Base-by-base conservation (phyloP, 2,888 invertebrate genomes). In the Tinea semifulvella region DNA sequence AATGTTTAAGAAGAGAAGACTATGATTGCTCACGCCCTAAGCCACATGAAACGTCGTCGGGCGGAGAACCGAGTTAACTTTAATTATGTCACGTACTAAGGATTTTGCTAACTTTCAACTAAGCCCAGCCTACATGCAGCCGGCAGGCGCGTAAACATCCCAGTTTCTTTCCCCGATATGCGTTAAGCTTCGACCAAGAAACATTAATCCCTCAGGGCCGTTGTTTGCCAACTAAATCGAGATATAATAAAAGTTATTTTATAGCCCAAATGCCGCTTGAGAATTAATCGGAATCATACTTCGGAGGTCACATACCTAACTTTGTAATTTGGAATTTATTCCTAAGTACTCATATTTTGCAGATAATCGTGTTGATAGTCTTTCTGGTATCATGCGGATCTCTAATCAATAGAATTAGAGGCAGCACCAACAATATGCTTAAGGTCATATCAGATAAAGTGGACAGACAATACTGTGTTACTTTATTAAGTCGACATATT, bases 71-170 rank as follows among this genome's bases (percentile, higher is more conserved):
- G 45, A 40, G 40, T 46, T 46, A 48, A 46, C 48, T 46, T 46
- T 69, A 68, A 70, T 68, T 68, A 68, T 59, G 60, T 70, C 70
- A 70, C 70, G 70, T 68, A 65, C 56, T 43, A 19, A 43, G 43
- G 43, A 65, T 68, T 68, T 58, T 58, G 60, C 62, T 61, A 67
- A 70, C 61, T 68, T 61, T 56, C 57, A 58, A 60, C 60, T 63
- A 64, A 66, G 64, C 64, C 53, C 55, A 52, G 61, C 55, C 59
- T 63, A 63, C 57, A 68, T 57, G 61, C 56, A 53, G 52, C 56
- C 55, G 54, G 58, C 56, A 40, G 42, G 11, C 35, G 44, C 47
- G 46, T 46, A 63, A 66, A 63, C 65, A 67, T 60, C 65, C 65
- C 61, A 66, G 48, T 43, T 43, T 63, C 63, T 65, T 65, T 59